Evolutionary conservation across 2,113 vertebrate genomes (phyloP).

Genomic region (Saguinus midas): DNA sequence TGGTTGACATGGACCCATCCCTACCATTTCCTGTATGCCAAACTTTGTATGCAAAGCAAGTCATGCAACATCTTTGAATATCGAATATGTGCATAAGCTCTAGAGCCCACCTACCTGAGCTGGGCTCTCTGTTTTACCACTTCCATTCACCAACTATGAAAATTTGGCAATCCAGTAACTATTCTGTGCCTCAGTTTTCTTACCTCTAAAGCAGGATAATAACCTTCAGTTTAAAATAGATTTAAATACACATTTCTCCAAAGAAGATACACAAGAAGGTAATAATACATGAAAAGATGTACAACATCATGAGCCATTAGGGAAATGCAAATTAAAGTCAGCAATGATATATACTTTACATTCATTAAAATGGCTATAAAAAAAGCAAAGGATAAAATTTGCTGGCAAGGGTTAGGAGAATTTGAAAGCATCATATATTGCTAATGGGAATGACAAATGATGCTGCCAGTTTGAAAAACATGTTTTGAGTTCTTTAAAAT

Average conservation of each 20-base stretch:
- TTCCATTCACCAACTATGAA: background rate
- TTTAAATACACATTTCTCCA: background rate
- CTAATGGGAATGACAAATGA: background rate
- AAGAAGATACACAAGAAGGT: background rate
- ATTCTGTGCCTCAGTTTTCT: background rate
- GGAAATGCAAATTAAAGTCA: background rate
- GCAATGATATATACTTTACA: background rate
- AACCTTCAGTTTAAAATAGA: background rate
- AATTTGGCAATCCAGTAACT: background rate
- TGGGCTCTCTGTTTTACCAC: background rate
- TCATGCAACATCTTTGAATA: background rate
- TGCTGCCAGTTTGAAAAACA: background rate
- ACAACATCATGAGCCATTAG: background rate
- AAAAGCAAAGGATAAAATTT: background rate
- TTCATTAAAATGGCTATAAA: background rate
- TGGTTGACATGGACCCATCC: background rate
- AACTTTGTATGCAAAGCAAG: background rate
- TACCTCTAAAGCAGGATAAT: too few relatives aligned
- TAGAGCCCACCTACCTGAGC: background rate
- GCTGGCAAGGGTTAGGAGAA: background rate
- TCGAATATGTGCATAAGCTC: background rate
- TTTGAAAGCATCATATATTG: background rate
- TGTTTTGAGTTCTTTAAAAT: background rate
- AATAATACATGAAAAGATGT: background rate
- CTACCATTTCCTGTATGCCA: background rate